These are phyloP conservation scores for Phataginus tetradactyla DNA, from an alignment of 2,797 vertebrate genomes.

Conservation along the genomic window DNA sequence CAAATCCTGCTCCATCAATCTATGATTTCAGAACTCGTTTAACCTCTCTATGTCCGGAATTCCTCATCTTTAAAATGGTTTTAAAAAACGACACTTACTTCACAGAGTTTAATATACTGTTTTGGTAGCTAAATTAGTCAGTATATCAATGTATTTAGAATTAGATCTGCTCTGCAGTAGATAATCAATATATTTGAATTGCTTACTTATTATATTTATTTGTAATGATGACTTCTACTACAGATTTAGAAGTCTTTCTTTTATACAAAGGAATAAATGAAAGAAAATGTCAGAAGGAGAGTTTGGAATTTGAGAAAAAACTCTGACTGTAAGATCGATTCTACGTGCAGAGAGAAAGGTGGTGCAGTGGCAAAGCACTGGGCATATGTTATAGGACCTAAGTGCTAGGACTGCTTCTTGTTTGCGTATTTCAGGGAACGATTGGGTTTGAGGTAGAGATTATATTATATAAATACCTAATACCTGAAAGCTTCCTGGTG, in stretches of 20 bases:
- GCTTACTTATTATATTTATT: not conserved
- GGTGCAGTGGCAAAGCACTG: not conserved
- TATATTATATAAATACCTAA: not conserved
- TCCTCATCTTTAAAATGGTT: not conserved
- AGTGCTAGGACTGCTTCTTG: not conserved
- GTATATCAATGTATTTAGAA: not conserved
- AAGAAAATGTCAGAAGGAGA: not conserved
- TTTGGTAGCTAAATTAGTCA: not conserved
- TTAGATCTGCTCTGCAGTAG: not conserved
- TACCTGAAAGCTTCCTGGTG: not conserved
- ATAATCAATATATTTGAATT: rapidly evolving
- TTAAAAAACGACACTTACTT: not conserved
- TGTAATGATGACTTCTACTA: not conserved
- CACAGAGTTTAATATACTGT: not conserved
- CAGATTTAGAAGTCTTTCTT: not conserved
- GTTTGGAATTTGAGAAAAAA: not conserved
- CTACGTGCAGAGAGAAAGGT: not conserved
- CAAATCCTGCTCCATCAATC: not conserved
- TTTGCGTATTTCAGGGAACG: not conserved
- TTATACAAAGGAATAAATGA: no score
- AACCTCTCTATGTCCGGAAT: not conserved
- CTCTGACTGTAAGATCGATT: not conserved
- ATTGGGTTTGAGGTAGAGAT: not conserved
- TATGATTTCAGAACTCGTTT: not conserved
- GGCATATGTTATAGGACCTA: not conserved